These are phyloP conservation scores for Trachurus trachurus DNA, from an alignment of 2,797 vertebrate species.

Conservation along the genomic window DNA sequence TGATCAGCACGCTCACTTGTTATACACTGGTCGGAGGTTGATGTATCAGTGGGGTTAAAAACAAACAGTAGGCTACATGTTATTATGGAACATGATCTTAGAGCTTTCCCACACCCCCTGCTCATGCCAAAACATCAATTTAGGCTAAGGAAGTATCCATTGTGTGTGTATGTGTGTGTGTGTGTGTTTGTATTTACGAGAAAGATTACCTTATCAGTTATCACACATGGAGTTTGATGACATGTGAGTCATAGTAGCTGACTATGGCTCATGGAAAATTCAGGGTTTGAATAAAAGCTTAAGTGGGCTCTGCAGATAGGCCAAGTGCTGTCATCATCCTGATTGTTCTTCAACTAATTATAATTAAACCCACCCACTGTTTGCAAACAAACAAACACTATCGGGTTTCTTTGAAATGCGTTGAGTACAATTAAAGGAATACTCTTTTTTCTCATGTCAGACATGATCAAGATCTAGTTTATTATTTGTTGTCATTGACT, in stretches of 20 bases:
- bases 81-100: slow-evolving; percentile 56
- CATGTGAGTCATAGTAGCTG: slow-evolving; percentile 66
- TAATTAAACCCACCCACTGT: slow-evolving; percentile 17
- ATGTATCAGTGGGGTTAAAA: slow-evolving; percentile 51
- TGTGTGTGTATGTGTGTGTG: slow-evolving; percentile 14
- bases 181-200: slow-evolving; percentile 5
- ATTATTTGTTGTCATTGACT: not conserved
- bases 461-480: not conserved
- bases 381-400: slow-evolving; percentile 34
- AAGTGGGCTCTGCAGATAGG: slow-evolving; percentile 50
- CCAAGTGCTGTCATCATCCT: slow-evolving; percentile 27
- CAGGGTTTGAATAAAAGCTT: slow-evolving; percentile 59
- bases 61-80: slow-evolving; percentile 44
- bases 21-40: slow-evolving; percentile 43
- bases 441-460: not conserved
- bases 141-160: slow-evolving; percentile 50
- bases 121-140: slow-evolving; percentile 66
- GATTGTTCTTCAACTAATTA: slow-evolving; percentile 55
- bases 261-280: slow-evolving; percentile 72
- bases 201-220: slow-evolving; percentile 61
- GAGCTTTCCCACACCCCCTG: slow-evolving; percentile 34
- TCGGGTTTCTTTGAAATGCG: not conserved
- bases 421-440: not conserved
- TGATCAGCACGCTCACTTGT: slow-evolving; percentile 78
- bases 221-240: slow-evolving; percentile 70